Evolutionary conservation across 64 coral and sea anemone species (phyloP), one percentile per base, ranked within the genome.

Genomic region (Porites australiensis): DNA sequence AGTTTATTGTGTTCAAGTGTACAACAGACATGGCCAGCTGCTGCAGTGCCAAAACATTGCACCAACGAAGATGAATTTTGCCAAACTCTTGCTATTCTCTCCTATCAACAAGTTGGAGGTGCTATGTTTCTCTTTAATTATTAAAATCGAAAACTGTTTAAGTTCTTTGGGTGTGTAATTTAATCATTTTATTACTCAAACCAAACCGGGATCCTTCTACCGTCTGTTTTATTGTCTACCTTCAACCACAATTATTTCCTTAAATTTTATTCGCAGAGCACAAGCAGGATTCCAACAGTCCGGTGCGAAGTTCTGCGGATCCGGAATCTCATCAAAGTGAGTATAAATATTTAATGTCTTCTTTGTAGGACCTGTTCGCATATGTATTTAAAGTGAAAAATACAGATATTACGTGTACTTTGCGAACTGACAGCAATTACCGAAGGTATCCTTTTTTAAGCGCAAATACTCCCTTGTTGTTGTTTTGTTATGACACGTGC

Each of bases 271-370:
- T 91, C 46, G 5, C 77, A 98, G 95, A 90, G 59, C 95, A 98
- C 80, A 98, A 98, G 46, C 92, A 98, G 59, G 95, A 98, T 98
- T 87, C 95, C 88, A 89, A 91, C 86, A 98, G 86, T 91, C 92
- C 87, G 50, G 77, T 83, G 3, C 83, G 72, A 64, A 77, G 82
- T 60, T 87, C 91, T 70, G 87, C 69, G 88, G 90, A 91, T 91
- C 91, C 86, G 74, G 89, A 91, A 77, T 88, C 67, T 69, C 92
- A 98, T 19, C 93, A 91, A 91, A 58, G 95, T 94, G 77, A 98
- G 92, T 46, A 98, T 98, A 44, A 97, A 97, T 97, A 87, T 97
- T 97, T 97, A 97, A 98, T 94, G 72, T 92, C 77, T 65, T 82
- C 78, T 90, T 89, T 89, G 59, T 62, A 82, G 92, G 75, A 94